Evolutionary conservation across 2,888 invertebrate genomes (phyloP).

Genomic region (Ephialtes manifestator): DNA sequence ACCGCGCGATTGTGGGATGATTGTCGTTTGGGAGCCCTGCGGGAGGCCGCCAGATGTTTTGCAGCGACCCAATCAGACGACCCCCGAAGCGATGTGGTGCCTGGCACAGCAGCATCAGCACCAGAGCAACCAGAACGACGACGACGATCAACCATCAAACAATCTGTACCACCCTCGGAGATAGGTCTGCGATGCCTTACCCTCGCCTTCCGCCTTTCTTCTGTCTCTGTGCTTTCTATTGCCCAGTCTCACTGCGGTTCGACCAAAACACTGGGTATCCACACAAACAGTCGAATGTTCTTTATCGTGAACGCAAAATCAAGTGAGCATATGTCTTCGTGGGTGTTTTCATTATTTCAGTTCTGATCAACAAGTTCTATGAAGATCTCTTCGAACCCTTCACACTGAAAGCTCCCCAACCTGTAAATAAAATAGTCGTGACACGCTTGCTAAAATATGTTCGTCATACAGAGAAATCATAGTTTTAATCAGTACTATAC

Average conservation of each 20-base stretch:
- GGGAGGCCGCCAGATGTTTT: constrained; percentile 86
- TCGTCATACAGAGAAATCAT: not conserved
- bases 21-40: constrained; percentile 85
- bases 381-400: constrained; percentile 1
- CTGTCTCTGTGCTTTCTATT: constrained; percentile 73
- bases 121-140: constrained; percentile 64
- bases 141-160: constrained; percentile 85
- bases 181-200: constrained; percentile 73
- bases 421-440: not conserved
- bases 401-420: not conserved
- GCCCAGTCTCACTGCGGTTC: constrained; percentile 27
- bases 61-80: constrained; percentile 86
- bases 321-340: constrained; percentile 84
- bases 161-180: constrained; percentile 82
- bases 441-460: not conserved
- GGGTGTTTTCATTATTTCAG: constrained; percentile 81
- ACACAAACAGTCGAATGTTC: constrained; percentile 55
- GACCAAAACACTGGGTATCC: constrained; percentile 59
- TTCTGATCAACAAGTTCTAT: constrained; percentile 33
- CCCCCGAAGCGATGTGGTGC: constrained; percentile 81
- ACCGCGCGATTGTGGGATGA: constrained; percentile 85
- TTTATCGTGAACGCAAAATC: constrained; percentile 65
- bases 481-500: not conserved
- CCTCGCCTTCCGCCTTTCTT: constrained; percentile 66
- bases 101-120: constrained; percentile 51